Evolutionary conservation across 2,888 invertebrate species (phyloP).

Genomic region (Aromia moschata): DNA sequence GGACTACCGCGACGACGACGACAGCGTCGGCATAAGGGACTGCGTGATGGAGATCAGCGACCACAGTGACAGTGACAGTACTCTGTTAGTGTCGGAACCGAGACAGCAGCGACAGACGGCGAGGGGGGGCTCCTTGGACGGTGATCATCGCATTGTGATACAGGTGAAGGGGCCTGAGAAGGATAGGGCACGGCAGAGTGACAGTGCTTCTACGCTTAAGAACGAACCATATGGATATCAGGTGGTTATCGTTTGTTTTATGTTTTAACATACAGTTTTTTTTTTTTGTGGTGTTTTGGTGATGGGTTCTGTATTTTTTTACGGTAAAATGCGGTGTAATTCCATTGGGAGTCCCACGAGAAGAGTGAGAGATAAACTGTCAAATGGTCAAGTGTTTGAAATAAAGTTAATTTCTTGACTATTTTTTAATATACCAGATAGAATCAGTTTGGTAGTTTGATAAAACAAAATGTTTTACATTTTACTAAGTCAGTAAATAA

Average conservation of each 20-base stretch:
- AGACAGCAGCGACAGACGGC: conserved; percentile 60
- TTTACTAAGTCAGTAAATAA: too few relatives aligned
- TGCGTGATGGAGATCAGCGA: conserved; percentile 88
- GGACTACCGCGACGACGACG: conserved; percentile 89
- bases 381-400: too few relatives aligned
- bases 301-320: not conserved
- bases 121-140: conserved; percentile 53
- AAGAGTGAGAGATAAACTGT: too few relatives aligned
- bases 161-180: conserved; percentile 75
- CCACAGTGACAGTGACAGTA: conserved; percentile 89
- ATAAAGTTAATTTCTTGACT: too few relatives aligned
- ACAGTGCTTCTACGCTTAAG: conserved; percentile 37
- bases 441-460: too few relatives aligned
- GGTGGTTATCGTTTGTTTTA: conserved; percentile 24
- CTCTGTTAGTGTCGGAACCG: conserved; percentile 84
- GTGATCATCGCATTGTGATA: conserved; percentile 86
- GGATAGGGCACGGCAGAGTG: conserved; percentile 54
- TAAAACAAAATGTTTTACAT: too few relatives aligned
- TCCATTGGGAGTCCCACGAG: too few relatives aligned
- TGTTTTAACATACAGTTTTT: not conserved
- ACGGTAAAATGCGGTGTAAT: too few relatives aligned
- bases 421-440: too few relatives aligned
- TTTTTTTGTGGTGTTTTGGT: not conserved
- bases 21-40: conserved; percentile 83
- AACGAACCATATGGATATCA: conserved; percentile 38